Conservation (phyloP, 1,140 invertebrate species). For the Psilanteris sp. region DNA sequence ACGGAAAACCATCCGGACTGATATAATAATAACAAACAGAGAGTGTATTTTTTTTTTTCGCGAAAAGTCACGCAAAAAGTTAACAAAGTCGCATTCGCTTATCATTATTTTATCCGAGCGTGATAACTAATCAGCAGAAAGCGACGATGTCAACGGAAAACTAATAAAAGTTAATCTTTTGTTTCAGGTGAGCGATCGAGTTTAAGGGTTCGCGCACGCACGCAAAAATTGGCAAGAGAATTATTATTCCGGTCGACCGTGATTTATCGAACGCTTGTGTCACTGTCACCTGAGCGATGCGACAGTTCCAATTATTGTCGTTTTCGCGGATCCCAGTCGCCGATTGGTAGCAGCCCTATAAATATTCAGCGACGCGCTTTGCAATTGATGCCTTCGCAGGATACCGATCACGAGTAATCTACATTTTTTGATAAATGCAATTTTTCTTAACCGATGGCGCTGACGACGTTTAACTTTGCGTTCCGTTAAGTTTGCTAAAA, state of each 20-base stretch:
- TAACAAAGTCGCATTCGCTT: too few species aligned
- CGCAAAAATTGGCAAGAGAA: slow-evolving; percentile 36
- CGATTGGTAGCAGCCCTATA: slow-evolving; percentile 33
- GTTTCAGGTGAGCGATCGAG: slow-evolving; percentile 41
- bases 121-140: slow-evolving; percentile 1
- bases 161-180: slow-evolving; percentile 44
- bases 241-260: slow-evolving; percentile 43
- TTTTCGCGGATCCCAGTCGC: slow-evolving; percentile 38
- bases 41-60: too few species aligned
- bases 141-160: not conserved
- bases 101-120: not conserved
- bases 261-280: slow-evolving; percentile 51
- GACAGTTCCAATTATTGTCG: slow-evolving; percentile 61
- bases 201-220: slow-evolving; percentile 13
- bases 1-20: too few species aligned
- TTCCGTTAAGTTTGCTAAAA: too few species aligned
- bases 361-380: slow-evolving; percentile 46
- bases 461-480: slow-evolving; percentile 5
- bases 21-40: too few species aligned
- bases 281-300: slow-evolving; percentile 36
- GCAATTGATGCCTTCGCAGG: slow-evolving; percentile 42
- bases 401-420: slow-evolving; percentile 20
- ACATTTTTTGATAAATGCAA: slow-evolving; percentile 44
- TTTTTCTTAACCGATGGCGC: slow-evolving; percentile 14
- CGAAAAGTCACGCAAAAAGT: too few species aligned